Conservation (phyloP, 2,888 invertebrate genomes). For the Galeruca laticollis region DNA sequence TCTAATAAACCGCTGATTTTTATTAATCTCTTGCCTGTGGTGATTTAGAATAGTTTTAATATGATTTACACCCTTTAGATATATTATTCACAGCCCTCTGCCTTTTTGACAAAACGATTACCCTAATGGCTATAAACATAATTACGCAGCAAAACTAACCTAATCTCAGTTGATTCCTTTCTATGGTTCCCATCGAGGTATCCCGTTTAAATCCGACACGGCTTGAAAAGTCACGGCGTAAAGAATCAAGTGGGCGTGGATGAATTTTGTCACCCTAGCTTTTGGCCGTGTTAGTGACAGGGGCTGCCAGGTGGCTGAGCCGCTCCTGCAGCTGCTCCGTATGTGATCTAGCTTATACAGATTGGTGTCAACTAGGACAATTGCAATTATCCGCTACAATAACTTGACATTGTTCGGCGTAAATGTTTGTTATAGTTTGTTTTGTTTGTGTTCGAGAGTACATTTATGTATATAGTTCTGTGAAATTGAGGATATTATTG, state of each 20-base stretch:
- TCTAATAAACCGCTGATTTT: no score
- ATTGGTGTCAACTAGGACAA: slow-evolving; percentile 26
- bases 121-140: neutral
- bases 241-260: slow-evolving; percentile 67
- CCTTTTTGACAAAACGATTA: neutral
- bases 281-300: slow-evolving; percentile 37
- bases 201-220: slow-evolving; percentile 62
- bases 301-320: slow-evolving; percentile 49
- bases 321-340: slow-evolving; percentile 43
- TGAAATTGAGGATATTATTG: no score
- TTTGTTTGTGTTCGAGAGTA: neutral
- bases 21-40: no score
- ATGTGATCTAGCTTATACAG: slow-evolving; percentile 5
- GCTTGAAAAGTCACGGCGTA: slow-evolving; percentile 67
- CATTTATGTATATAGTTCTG: no score
- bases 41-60: no score
- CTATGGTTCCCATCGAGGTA: slow-evolving; percentile 11
- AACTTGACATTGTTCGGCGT: slow-evolving; percentile 21
- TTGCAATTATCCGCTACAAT: slow-evolving; percentile 36
- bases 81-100: neutral
- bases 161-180: slow-evolving; percentile 9
- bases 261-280: slow-evolving; percentile 64
- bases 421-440: neutral
- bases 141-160: slow-evolving; percentile 3
- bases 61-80: no score